Evolutionary conservation across 2,888 invertebrate genomes (phyloP).

Genomic region (Isotomurus palustris): DNA sequence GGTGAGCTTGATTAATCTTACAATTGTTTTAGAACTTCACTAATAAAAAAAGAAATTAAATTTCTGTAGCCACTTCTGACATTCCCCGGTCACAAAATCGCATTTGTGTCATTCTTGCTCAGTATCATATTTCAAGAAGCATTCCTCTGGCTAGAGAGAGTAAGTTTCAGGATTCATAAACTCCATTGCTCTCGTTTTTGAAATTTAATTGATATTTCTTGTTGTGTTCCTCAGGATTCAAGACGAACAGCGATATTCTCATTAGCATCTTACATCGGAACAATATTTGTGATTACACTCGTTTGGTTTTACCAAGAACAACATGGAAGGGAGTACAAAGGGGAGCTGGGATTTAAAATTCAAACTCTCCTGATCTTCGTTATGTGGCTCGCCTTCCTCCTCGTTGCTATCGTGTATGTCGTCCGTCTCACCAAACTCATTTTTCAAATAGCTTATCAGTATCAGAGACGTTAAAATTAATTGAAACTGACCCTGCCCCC

Average conservation of each 20-base stretch:
- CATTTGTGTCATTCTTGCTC: conserved; percentile 8
- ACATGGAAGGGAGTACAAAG: conserved; percentile 5
- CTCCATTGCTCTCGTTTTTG: background rate
- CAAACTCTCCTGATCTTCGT: conserved; percentile 1
- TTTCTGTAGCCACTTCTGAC: conserved; percentile 2
- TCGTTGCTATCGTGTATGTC: conserved; percentile 8
- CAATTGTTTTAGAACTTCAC: too few relatives aligned
- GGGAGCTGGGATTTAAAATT: conserved; percentile 6
- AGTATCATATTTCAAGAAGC: conserved; percentile 12
- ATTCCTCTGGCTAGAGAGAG: conserved; percentile 10
- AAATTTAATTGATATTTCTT: background rate
- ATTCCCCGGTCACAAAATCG: conserved; percentile 8
- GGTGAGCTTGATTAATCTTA: too few relatives aligned
- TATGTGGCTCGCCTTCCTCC: conserved; percentile 3
- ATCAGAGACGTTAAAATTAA: conserved; percentile 1
- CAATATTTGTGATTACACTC: conserved; percentile 11
- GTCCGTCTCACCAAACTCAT: conserved; percentile 7
- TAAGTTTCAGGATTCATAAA: background rate
- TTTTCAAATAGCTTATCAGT: background rate
- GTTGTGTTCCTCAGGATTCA: conserved; percentile 7
- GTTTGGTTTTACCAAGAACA: conserved; percentile 15
- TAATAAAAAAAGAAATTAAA: too few relatives aligned
- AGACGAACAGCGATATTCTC: conserved; percentile 1
- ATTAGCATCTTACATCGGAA: background rate
- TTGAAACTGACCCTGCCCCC: too few relatives aligned